phyloP scores from a whole-genome alignment of 1,140 invertebrate genomes.

The Pseudachorutes palmiensis region DNA sequence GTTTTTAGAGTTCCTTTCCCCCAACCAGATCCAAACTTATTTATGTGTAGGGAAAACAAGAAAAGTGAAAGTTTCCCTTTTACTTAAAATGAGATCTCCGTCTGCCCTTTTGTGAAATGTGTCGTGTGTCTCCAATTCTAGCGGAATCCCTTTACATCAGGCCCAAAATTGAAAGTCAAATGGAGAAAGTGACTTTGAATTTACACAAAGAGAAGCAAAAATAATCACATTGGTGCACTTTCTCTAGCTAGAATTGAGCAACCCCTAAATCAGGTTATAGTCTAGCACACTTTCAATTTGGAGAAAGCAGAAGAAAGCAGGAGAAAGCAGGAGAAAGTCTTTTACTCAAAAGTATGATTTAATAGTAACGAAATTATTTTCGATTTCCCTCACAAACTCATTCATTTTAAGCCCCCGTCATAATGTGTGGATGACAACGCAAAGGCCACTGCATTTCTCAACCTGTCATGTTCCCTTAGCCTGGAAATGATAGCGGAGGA shows the following conservation, averaged over 20 bases:
- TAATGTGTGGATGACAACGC: no score
- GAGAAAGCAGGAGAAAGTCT: not conserved
- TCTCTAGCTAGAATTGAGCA: no score
- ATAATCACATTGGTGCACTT: not conserved
- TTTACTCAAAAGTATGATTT: not conserved
- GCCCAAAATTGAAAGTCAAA: not conserved
- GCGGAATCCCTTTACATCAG: no score
- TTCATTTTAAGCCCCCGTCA: not conserved
- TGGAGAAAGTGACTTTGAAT: slow-evolving; percentile 1
- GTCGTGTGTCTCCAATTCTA: no score
- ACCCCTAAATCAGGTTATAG: not conserved
- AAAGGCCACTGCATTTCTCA: not conserved
- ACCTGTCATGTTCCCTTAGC: not conserved
- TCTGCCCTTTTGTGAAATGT: no score
- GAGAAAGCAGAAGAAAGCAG: not conserved
- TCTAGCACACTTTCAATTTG: not conserved
- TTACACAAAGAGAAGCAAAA: not conserved
- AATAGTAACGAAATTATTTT: not conserved
- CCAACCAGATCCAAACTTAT: no score
- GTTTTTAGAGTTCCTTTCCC: no score
- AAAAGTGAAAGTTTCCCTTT: not conserved
- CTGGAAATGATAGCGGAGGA: not conserved
- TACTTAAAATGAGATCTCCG: not conserved
- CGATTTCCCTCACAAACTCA: not conserved
- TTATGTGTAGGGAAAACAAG: no score